Evolutionary conservation across 2,888 invertebrate species (phyloP).

Genomic region (Galeopsomyia nigrocyanea): DNA sequence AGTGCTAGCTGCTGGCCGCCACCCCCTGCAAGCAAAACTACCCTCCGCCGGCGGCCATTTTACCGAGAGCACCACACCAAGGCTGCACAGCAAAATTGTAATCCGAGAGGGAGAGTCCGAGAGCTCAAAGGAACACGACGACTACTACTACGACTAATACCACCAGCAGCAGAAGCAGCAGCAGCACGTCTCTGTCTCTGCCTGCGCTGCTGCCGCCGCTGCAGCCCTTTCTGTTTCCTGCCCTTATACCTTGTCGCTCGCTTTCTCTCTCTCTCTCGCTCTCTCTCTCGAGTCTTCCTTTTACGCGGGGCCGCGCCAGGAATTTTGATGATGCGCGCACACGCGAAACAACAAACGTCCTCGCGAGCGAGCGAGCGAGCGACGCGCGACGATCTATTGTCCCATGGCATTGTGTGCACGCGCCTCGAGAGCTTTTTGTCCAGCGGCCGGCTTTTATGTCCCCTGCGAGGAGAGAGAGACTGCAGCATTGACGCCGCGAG

Average conservation of each 20-base stretch:
- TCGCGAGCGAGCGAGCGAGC: neutral
- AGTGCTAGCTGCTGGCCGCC: constrained; percentile 52
- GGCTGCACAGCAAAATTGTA: constrained; percentile 58
- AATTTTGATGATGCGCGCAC: constrained; percentile 39
- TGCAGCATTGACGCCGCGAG: neutral
- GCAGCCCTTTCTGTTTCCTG: constrained; percentile 28
- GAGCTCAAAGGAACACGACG: constrained; percentile 57
- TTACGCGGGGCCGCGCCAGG: constrained; percentile 33
- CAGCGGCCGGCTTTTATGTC: too few species aligned
- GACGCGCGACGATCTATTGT: constrained; percentile 10
- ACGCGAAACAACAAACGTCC: constrained; percentile 23
- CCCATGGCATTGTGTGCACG: neutral
- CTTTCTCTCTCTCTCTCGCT: neutral
- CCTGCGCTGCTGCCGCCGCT: neutral
- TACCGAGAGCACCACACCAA: constrained; percentile 52
- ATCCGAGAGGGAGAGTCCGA: constrained; percentile 58
- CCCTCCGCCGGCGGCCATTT: constrained; percentile 68
- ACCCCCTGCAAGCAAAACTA: constrained; percentile 63
- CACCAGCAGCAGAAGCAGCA: too few species aligned
- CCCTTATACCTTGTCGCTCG: neutral
- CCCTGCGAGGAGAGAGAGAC: too few species aligned
- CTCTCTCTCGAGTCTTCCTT: constrained; percentile 6
- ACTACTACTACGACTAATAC: constrained; percentile 46
- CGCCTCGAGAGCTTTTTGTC: neutral
- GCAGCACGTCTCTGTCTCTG: constrained; percentile 12